These are phyloP conservation scores for Grammomys dolichurus DNA, from an alignment of 2,113 vertebrate species.

Conservation along the genomic window DNA sequence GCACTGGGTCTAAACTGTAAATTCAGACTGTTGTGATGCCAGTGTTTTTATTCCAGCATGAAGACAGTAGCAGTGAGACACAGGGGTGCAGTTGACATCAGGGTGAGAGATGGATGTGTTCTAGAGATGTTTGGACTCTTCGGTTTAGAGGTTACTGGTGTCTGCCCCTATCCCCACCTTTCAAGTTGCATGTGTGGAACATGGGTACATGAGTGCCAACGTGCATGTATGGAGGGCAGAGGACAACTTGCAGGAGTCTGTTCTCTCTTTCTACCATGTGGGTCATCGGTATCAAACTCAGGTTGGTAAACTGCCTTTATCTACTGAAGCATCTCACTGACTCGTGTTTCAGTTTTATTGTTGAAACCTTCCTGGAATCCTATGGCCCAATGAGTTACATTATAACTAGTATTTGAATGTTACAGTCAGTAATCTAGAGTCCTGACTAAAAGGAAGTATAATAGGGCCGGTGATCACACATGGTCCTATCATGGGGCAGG, in stretches of 20 bases:
- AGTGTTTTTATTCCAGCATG: too few species aligned
- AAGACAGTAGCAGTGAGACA: background rate
- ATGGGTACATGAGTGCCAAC: background rate
- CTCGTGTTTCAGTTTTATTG: background rate
- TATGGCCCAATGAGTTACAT: background rate
- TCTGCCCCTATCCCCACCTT: background rate
- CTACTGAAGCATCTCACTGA: background rate
- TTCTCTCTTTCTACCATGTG: background rate
- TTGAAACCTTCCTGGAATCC: background rate
- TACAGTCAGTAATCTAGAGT: background rate
- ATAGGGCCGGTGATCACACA: background rate
- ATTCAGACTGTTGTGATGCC: background rate
- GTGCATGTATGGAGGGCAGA: background rate
- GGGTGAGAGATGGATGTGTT: too few species aligned
- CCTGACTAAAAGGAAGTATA: background rate
- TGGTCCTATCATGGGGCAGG: accelerated
- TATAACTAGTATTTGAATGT: background rate
- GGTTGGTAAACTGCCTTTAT: background rate
- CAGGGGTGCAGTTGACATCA: background rate
- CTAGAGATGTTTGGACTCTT: background rate
- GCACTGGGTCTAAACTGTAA: background rate
- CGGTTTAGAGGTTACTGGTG: background rate
- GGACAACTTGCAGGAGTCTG: background rate
- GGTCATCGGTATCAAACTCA: background rate
- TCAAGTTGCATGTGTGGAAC: background rate